These are phyloP conservation scores for Hemibagrus wyckioides DNA, from an alignment of 2,113 vertebrate genomes.

Conservation along the genomic window DNA sequence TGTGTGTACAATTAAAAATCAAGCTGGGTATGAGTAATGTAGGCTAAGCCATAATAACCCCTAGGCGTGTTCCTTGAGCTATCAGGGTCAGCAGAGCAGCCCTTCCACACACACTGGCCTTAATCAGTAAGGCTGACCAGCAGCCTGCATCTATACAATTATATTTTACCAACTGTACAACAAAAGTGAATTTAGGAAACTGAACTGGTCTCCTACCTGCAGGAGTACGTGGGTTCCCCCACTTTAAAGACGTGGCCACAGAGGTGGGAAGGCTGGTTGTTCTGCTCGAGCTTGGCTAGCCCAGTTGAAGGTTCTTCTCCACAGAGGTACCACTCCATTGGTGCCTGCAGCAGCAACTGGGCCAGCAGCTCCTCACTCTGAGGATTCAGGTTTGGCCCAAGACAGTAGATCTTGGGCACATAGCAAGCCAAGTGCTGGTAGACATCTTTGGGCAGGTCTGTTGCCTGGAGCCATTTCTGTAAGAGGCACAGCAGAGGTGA, in stretches of 20 bases:
- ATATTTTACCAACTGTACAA: no score
- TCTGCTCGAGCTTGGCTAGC: slow-evolving; percentile 86
- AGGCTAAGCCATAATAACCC: neutral
- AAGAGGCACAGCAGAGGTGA: slow-evolving; percentile 30
- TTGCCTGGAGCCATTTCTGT: slow-evolving; percentile 87
- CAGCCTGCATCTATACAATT: neutral
- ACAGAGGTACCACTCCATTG: slow-evolving; percentile 94
- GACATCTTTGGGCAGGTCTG: slow-evolving; percentile 86
- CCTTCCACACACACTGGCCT: slow-evolving; percentile 8
- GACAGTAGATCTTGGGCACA: slow-evolving; percentile 92
- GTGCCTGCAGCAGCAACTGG: slow-evolving; percentile 86
- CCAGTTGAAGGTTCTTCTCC: slow-evolving; percentile 87
- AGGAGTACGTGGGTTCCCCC: slow-evolving; percentile 96
- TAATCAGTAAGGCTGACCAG: slow-evolving; percentile 16
- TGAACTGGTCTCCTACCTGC: slow-evolving; percentile 80
- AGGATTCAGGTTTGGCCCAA: slow-evolving; percentile 82
- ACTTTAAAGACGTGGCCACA: slow-evolving; percentile 98
- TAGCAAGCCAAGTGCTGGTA: slow-evolving; percentile 87
- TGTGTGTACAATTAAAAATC: neutral
- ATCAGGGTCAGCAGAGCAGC: neutral
- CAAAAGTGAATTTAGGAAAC: neutral
- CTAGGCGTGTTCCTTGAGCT: neutral
- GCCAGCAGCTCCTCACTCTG: slow-evolving; percentile 88
- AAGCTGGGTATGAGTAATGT: neutral
- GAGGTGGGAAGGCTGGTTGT: slow-evolving; percentile 88